phyloP scores from a whole-genome alignment of 2,888 invertebrate species.

The Leistus spinibarbis region DNA sequence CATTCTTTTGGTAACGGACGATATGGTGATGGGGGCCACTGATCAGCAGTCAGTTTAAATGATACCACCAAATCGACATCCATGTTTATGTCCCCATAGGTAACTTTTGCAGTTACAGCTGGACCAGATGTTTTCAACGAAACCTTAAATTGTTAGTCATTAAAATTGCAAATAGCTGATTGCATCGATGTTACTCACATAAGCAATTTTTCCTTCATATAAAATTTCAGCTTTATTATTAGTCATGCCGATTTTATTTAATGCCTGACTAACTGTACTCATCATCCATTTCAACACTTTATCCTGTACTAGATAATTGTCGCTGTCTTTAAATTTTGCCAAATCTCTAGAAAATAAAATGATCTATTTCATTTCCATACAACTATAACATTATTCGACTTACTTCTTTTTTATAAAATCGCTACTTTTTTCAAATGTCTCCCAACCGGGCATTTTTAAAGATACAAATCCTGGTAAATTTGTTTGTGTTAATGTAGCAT shows the following conservation, averaged over 20 bases:
- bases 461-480: constrained; percentile 59
- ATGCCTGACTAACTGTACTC: constrained; percentile 56
- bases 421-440: constrained; percentile 17
- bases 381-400: constrained; percentile 11
- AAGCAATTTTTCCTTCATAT: constrained; percentile 12
- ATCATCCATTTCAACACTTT: constrained; percentile 64
- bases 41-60: constrained; percentile 56
- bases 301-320: constrained; percentile 59
- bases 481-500: constrained; percentile 49
- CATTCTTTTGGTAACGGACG: constrained; percentile 42
- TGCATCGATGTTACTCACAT: constrained; percentile 10
- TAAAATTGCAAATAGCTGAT: not conserved
- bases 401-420: constrained; percentile 41
- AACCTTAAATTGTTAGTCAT: constrained; percentile 9
- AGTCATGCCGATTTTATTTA: constrained; percentile 53
- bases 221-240: constrained; percentile 2
- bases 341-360: constrained; percentile 39
- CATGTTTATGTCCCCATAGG: constrained; percentile 51
- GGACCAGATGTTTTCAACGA: constrained; percentile 59
- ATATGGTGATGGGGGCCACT: constrained; percentile 52
- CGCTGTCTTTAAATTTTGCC: constrained; percentile 50
- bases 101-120: constrained; percentile 61
- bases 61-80: constrained; percentile 63
- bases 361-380: not conserved
- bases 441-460: constrained; percentile 51